Conservation (phyloP, 2,888 invertebrate species). For the Metopia argyrocephala region DNA sequence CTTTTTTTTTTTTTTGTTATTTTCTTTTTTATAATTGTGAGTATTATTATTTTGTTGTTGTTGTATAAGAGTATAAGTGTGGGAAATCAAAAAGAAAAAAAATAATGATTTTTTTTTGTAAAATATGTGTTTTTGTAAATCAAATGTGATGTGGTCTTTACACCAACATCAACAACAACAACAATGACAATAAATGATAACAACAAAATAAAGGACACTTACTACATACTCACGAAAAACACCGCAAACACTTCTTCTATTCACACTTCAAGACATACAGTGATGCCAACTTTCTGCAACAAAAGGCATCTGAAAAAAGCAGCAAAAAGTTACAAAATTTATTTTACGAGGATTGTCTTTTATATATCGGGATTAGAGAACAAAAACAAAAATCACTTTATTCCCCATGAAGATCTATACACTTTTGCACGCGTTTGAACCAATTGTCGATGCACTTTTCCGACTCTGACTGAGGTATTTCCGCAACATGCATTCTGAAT, state of each 20-base stretch:
- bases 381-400: too few relatives aligned
- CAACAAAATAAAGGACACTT: constrained; percentile 52
- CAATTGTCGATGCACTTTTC: too few relatives aligned
- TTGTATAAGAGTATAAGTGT: not conserved
- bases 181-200: constrained; percentile 11
- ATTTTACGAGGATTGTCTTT: too few relatives aligned
- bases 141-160: constrained; percentile 42
- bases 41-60: not conserved
- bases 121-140: constrained; percentile 40
- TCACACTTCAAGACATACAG: constrained; percentile 9
- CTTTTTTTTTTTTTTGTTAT: not conserved
- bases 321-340: too few relatives aligned
- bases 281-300: not conserved
- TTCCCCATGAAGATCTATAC: too few relatives aligned
- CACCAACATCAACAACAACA: constrained; percentile 12
- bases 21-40: not conserved
- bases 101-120: not conserved
- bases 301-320: too few relatives aligned
- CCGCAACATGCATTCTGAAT: too few relatives aligned
- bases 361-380: too few relatives aligned
- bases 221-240: constrained; percentile 45
- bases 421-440: too few relatives aligned
- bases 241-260: constrained; percentile 9
- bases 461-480: too few relatives aligned
- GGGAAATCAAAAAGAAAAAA: not conserved